Conservation (phyloP, 1,140 invertebrate species). For the Temnothorax longispinosus region DNA sequence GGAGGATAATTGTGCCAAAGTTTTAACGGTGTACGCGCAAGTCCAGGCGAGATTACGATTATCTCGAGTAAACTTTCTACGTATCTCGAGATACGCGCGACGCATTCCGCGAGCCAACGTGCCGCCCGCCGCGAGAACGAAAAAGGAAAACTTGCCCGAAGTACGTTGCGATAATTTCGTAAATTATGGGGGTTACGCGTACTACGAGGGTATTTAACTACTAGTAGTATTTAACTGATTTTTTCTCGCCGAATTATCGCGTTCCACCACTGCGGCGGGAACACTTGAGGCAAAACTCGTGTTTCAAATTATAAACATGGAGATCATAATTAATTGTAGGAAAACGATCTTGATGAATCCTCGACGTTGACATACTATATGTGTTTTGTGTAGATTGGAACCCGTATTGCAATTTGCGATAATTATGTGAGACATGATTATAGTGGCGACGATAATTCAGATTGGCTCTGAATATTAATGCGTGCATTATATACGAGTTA, state of each 20-base stretch:
- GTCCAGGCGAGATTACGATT: constrained; percentile 48
- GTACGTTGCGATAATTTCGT: constrained; percentile 36
- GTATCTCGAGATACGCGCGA: constrained; percentile 46
- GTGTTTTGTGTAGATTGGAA: neutral
- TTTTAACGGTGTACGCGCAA: constrained; percentile 45
- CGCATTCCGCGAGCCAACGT: constrained; percentile 15
- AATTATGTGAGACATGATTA: neutral
- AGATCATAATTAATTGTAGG: neutral
- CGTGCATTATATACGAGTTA: constrained; percentile 1
- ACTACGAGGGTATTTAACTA: neutral
- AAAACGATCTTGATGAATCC: neutral
- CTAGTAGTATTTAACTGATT: constrained; percentile 10
- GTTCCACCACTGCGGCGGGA: neutral
- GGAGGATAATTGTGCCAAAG: constrained; percentile 49
- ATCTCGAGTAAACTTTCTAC: constrained; percentile 57
- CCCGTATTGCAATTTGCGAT: neutral
- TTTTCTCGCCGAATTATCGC: constrained; percentile 17
- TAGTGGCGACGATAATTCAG: neutral
- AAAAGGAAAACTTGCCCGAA: constrained; percentile 3
- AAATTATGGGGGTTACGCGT: constrained; percentile 31
- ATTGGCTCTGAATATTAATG: constrained; percentile 33
- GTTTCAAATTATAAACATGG: neutral
- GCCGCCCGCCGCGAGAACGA: neutral
- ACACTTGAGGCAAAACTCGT: neutral
- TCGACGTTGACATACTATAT: neutral